These are phyloP conservation scores for Meganola albula DNA, from an alignment of 2,888 invertebrate species.

Conservation along the genomic window DNA sequence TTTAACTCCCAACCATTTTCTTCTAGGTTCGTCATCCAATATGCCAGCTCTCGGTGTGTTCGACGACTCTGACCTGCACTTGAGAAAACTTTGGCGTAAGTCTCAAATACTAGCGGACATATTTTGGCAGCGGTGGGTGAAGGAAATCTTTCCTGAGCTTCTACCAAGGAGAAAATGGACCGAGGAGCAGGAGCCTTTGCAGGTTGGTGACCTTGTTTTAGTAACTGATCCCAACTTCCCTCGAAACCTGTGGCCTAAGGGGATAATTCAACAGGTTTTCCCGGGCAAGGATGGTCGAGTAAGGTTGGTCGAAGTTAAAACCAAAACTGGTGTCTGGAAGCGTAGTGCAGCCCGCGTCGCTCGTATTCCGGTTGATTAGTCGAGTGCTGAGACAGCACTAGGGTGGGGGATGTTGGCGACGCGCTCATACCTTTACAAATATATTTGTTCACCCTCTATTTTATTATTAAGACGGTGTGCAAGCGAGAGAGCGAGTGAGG, in stretches of 20 bases:
- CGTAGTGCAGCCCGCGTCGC: conserved; percentile 10
- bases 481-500: no score
- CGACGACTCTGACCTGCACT: conserved; percentile 2
- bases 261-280: neutral
- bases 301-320: conserved; percentile 9
- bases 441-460: neutral
- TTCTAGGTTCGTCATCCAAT: conserved; percentile 1
- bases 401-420: conserved; percentile 3
- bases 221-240: conserved; percentile 8
- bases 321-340: conserved; percentile 3
- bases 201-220: conserved; percentile 11
- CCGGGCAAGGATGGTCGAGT: conserved; percentile 8
- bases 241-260: conserved; percentile 8
- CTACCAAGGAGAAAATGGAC: conserved; percentile 10
- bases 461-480: neutral
- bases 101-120: conserved; percentile 12
- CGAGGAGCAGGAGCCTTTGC: conserved; percentile 5
- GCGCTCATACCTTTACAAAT: neutral
- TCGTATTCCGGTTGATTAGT: neutral
- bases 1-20: neutral
- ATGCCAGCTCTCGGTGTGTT: neutral
- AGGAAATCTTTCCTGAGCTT: conserved; percentile 9
- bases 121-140: conserved; percentile 15
- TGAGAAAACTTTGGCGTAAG: conserved; percentile 2
- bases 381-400: conserved; percentile 6